phyloP scores from a whole-genome alignment of 2,797 vertebrate species.

The Heteromormyrus szaboi region DNA sequence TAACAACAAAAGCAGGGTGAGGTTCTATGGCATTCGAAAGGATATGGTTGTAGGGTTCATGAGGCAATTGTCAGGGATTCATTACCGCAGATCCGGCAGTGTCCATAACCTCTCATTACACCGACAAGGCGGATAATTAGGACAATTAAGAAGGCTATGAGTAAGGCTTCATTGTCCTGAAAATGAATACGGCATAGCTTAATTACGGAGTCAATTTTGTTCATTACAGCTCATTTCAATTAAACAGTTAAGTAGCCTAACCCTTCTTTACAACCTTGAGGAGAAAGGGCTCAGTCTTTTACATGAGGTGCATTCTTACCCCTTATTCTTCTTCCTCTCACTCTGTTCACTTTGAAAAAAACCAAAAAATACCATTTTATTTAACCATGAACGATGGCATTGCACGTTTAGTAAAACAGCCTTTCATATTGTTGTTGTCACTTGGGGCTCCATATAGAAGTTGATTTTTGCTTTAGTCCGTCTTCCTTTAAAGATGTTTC shows the following conservation, averaged over 20 bases:
- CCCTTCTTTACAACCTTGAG: slow-evolving; percentile 27
- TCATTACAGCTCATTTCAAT: slow-evolving; percentile 44
- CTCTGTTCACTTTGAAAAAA: slow-evolving; percentile 23
- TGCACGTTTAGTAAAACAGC: slow-evolving; percentile 12
- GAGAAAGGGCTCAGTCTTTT: slow-evolving; percentile 24
- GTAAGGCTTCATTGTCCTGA: slow-evolving; percentile 40
- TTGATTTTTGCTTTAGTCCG: slow-evolving; percentile 25
- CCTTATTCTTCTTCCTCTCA: slow-evolving; percentile 13
- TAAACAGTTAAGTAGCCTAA: slow-evolving; percentile 34
- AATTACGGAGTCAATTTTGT: slow-evolving; percentile 37
- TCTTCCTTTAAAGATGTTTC: slow-evolving; percentile 24
- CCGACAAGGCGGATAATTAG: slow-evolving; percentile 52
- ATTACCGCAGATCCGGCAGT: slow-evolving; percentile 44
- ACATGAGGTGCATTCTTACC: not conserved
- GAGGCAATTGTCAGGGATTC: slow-evolving; percentile 43
- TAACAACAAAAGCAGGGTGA: not conserved
- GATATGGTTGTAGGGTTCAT: slow-evolving; percentile 27
- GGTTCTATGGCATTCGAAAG: not conserved
- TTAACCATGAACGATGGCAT: slow-evolving; percentile 31
- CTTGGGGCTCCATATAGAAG: slow-evolving; percentile 24
- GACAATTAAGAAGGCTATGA: slow-evolving; percentile 48
- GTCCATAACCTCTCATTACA: slow-evolving; percentile 58
- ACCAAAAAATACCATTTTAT: slow-evolving; percentile 41
- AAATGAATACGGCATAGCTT: slow-evolving; percentile 37
- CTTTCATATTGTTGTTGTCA: slow-evolving; percentile 27